These are phyloP conservation scores for Rousettus madagascariensis DNA, from an alignment of 2,797 vertebrate genomes.

Conservation along the genomic window DNA sequence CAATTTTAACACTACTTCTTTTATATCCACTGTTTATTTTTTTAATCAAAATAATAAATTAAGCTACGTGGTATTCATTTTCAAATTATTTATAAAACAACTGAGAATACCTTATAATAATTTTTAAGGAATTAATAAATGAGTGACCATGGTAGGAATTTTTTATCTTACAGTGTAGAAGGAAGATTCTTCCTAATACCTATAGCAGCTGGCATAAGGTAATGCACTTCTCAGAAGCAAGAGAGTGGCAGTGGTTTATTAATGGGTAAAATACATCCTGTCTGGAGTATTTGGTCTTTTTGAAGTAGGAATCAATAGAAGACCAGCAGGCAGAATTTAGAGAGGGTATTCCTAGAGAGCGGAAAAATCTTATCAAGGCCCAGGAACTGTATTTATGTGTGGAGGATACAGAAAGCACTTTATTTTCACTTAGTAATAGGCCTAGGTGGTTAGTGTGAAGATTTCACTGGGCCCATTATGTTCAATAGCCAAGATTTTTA, in stretches of 20 bases:
- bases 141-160: not conserved
- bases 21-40: not conserved
- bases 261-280: not conserved
- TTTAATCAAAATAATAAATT: not conserved
- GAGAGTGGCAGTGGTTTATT: not conserved
- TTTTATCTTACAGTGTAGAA: not conserved
- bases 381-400: not conserved
- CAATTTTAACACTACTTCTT: not conserved
- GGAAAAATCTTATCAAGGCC: not conserved
- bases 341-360: not conserved
- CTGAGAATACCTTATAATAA: not conserved
- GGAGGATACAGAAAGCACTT: not conserved
- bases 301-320: not conserved
- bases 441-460: not conserved
- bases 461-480: not conserved
- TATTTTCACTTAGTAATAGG: not conserved
- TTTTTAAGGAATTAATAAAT: not conserved
- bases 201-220: not conserved
- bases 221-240: not conserved
- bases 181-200: not conserved
- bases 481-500: not conserved
- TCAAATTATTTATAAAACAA: not conserved
- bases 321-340: not conserved
- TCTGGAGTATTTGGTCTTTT: not conserved
- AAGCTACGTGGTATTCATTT: not conserved